Percentiles rank a stretch among this genome's conserved stretches.
Conservation (phyloP, 1,140 invertebrate species). For the Pogonomyrmex barbatus region DNA sequence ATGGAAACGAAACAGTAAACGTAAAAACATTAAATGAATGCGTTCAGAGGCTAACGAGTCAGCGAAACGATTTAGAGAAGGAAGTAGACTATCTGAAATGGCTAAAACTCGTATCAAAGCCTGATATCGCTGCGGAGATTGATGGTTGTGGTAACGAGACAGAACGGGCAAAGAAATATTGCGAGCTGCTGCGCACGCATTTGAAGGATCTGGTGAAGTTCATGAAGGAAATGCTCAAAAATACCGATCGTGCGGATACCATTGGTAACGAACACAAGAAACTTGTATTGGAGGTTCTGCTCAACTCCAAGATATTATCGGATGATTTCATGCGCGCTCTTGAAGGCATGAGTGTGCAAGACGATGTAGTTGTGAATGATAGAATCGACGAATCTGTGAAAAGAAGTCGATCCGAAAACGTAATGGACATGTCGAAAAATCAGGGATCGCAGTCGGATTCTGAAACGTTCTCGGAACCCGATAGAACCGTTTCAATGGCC, state of each 20-base stretch:
- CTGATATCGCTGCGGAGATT: conserved; percentile 74
- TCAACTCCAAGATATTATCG: conserved; percentile 81
- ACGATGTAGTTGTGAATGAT: neutral
- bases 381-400: conserved; percentile 49
- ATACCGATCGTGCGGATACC: conserved; percentile 56
- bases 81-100: conserved; percentile 84
- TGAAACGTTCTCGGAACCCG: conserved; percentile 94
- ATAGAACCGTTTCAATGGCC: conserved; percentile 91
- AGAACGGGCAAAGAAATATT: conserved; percentile 78
- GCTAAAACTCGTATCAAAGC: conserved; percentile 82
- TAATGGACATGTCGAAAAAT: conserved; percentile 67
- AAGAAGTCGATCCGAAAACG: conserved; percentile 78
- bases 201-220: conserved; percentile 82
- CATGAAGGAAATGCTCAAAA: conserved; percentile 82
- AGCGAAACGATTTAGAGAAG: conserved; percentile 82
- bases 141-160: conserved; percentile 72
- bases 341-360: conserved; percentile 61
- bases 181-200: conserved; percentile 80
- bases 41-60: conserved; percentile 78
- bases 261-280: conserved; percentile 77
- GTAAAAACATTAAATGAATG: conserved; percentile 79
- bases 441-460: conserved; percentile 89
- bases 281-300: conserved; percentile 78
- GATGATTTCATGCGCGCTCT: conserved; percentile 80
- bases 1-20: conserved; percentile 77